Evolutionary conservation across 1,140 invertebrate species (phyloP).

Genomic region (Dermatophagoides farinae): DNA sequence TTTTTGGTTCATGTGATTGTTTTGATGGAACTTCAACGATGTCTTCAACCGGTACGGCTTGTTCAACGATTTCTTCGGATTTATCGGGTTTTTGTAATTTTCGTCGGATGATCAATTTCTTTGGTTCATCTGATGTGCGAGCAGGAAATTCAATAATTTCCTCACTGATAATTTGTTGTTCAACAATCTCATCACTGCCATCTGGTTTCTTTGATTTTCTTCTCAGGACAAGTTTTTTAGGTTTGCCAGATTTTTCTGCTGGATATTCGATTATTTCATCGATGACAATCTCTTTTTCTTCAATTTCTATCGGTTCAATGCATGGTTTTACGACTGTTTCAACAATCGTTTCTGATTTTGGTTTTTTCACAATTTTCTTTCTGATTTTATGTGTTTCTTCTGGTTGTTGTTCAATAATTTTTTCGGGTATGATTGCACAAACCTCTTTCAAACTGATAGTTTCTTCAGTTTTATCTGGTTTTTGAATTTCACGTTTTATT

Average conservation of each 20-base stretch:
- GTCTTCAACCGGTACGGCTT: slow-evolving; percentile 2
- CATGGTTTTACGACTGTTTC: too few relatives aligned
- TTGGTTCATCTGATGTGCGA: not conserved
- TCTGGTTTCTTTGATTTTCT: not conserved
- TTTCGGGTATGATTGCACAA: too few relatives aligned
- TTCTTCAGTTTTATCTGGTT: not conserved
- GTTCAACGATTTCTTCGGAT: not conserved
- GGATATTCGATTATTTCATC: too few relatives aligned
- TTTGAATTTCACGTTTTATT: not conserved
- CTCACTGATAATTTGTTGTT: not conserved
- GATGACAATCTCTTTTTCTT: too few relatives aligned
- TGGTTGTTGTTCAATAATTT: not conserved
- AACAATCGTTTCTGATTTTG: too few relatives aligned
- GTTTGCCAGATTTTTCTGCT: too few relatives aligned
- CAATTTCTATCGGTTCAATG: too few relatives aligned
- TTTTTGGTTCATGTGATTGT: not conserved
- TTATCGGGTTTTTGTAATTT: not conserved
- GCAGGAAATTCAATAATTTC: not conserved
- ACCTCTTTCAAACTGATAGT: not conserved
- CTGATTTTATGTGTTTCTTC: too few relatives aligned
- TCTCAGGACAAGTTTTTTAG: too few relatives aligned
- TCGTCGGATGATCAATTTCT: not conserved
- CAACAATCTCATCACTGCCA: slow-evolving; percentile 8
- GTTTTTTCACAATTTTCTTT: too few relatives aligned
- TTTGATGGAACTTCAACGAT: not conserved